These are phyloP conservation scores for Torymus aiolomorphi DNA, from an alignment of 2,888 invertebrate species.

Conservation along the genomic window DNA sequence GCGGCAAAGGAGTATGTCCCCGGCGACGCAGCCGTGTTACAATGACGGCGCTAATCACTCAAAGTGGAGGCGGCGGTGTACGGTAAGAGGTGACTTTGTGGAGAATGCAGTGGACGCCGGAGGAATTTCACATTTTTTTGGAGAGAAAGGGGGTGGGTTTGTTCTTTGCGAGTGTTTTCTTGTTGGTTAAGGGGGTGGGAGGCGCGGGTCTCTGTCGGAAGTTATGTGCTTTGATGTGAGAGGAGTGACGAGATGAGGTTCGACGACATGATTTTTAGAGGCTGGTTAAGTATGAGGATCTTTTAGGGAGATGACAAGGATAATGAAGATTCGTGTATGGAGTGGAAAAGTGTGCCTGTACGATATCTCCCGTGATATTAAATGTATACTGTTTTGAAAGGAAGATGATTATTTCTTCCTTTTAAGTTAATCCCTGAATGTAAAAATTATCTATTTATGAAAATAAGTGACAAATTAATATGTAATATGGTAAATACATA, in stretches of 20 bases:
- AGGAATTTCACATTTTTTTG: slow-evolving; percentile 7
- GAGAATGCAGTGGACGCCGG: background rate
- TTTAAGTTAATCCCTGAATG: too few species aligned
- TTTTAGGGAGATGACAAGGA: too few species aligned
- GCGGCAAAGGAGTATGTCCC: slow-evolving; percentile 13
- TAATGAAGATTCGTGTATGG: too few species aligned
- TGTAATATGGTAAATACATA: too few species aligned
- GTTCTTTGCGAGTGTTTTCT: background rate
- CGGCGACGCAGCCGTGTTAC: background rate
- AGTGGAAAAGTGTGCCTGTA: too few species aligned
- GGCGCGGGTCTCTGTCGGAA: background rate
- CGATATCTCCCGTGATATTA: too few species aligned
- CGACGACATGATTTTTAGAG: too few species aligned
- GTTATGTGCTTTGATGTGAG: slow-evolving; percentile 28
- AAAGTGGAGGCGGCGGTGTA: slow-evolving; percentile 19
- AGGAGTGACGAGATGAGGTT: background rate
- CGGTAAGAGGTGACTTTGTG: background rate
- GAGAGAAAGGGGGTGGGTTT: background rate
- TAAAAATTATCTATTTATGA: too few species aligned
- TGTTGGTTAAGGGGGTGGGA: background rate
- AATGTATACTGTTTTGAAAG: too few species aligned
- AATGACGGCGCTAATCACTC: slow-evolving; percentile 55
- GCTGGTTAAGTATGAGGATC: too few species aligned
- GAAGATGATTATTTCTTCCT: too few species aligned
- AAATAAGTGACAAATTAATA: too few species aligned